phyloP scores from a whole-genome alignment of 1,140 invertebrate genomes.

The Cyclargus thomasi region DNA sequence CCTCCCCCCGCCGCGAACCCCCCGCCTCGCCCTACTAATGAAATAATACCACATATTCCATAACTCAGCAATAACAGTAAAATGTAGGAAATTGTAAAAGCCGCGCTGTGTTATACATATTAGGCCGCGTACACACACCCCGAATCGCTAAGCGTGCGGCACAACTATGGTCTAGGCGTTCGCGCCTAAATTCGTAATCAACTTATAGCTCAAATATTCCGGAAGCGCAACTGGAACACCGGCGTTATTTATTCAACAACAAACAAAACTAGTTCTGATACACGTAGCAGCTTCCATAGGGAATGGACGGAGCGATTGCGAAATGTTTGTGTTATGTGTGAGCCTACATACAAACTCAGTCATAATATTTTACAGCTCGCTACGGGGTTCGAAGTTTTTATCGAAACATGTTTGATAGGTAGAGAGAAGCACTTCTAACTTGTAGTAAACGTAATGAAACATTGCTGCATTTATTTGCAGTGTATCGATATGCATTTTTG shows the following conservation, averaged over 20 bases:
- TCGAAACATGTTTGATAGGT: too few species aligned
- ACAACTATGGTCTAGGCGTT: conserved; percentile 6
- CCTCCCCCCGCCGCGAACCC: too few species aligned
- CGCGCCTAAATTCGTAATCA: conserved; percentile 11
- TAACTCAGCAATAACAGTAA: background rate
- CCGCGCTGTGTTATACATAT: background rate
- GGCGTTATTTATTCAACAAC: background rate
- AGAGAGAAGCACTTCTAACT: too few species aligned
- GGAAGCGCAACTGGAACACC: conserved; percentile 7
- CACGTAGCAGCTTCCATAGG: background rate
- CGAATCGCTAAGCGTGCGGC: background rate
- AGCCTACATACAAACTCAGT: too few species aligned
- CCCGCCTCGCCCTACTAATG: background rate
- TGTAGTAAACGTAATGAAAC: too few species aligned
- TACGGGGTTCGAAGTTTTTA: too few species aligned
- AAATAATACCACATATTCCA: conserved; percentile 3
- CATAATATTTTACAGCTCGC: too few species aligned
- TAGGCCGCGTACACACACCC: background rate
- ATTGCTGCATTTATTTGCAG: too few species aligned
- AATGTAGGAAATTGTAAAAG: background rate
- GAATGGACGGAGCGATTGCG: background rate
- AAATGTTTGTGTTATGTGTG: too few species aligned
- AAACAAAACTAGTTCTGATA: conserved; percentile 10
- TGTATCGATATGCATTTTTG: too few species aligned
- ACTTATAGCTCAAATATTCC: conserved; percentile 12